phyloP scores from a whole-genome alignment of 2,113 vertebrate species.

The Lepus timidus region DNA sequence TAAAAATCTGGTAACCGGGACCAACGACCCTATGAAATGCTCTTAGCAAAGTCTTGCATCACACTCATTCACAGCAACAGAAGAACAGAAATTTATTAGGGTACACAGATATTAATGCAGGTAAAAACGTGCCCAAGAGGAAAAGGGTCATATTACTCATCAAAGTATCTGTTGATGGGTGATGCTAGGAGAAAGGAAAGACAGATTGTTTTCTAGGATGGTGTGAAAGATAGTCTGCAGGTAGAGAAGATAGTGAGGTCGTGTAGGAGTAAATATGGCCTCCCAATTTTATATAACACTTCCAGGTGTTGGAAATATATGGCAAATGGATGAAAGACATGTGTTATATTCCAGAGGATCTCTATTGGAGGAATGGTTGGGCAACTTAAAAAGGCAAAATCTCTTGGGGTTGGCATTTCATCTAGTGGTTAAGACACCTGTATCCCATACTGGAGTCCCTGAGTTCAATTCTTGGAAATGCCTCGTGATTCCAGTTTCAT shows the following conservation, averaged over 20 bases:
- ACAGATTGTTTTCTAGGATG: neutral
- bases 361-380: neutral
- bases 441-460: too few relatives aligned
- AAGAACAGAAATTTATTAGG: conserved; percentile 33
- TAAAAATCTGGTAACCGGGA: neutral
- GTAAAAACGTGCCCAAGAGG: neutral
- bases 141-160: neutral
- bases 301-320: neutral
- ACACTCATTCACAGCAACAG: neutral
- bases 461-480: too few relatives aligned
- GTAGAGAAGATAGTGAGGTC: neutral
- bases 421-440: too few relatives aligned
- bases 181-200: neutral
- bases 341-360: neutral
- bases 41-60: neutral
- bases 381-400: neutral
- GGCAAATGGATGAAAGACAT: neutral
- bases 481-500: too few relatives aligned
- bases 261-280: neutral
- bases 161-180: neutral
- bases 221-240: neutral
- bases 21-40: neutral
- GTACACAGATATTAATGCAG: neutral
- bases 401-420: too few relatives aligned
- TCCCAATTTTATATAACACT: neutral